phyloP scores from a whole-genome alignment of 2,113 vertebrate species.

The Aphyosemion australe region DNA sequence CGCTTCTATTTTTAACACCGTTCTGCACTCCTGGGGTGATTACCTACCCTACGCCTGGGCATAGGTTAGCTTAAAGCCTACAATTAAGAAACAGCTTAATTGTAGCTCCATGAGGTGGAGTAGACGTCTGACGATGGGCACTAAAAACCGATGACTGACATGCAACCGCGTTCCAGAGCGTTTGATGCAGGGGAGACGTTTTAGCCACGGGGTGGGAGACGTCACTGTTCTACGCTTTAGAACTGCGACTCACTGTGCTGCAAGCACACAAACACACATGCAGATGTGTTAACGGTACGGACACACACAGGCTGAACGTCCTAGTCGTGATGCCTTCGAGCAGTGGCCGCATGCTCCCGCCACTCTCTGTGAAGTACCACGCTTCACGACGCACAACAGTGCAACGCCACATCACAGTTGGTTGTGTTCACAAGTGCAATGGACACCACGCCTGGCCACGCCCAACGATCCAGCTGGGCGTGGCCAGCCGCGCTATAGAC shows the following conservation, averaged over 20 bases:
- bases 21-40: slow-evolving; percentile 34
- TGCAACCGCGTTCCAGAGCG: slow-evolving; percentile 67
- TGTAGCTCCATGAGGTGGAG: slow-evolving; percentile 54
- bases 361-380: slow-evolving; percentile 61
- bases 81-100: slow-evolving; percentile 70
- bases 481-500: slow-evolving; percentile 68
- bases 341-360: slow-evolving; percentile 63
- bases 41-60: slow-evolving; percentile 55
- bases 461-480: slow-evolving; percentile 56
- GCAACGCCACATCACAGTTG: slow-evolving; percentile 59
- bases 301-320: slow-evolving; percentile 50
- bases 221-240: slow-evolving; percentile 51
- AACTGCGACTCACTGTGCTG: slow-evolving; percentile 42
- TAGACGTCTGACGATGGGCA: slow-evolving; percentile 41
- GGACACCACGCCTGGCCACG: slow-evolving; percentile 59
- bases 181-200: slow-evolving; percentile 57
- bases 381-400: slow-evolving; percentile 64
- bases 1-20: slow-evolving; percentile 43
- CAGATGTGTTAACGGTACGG: slow-evolving; percentile 34
- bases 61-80: slow-evolving; percentile 71
- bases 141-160: slow-evolving; percentile 59
- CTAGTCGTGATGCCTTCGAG: slow-evolving; percentile 47
- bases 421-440: slow-evolving; percentile 68
- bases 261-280: slow-evolving; percentile 70
- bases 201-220: slow-evolving; percentile 49